Evolutionary conservation across 2,113 vertebrate genomes (phyloP).

Genomic region (Chaetops frenatus): DNA sequence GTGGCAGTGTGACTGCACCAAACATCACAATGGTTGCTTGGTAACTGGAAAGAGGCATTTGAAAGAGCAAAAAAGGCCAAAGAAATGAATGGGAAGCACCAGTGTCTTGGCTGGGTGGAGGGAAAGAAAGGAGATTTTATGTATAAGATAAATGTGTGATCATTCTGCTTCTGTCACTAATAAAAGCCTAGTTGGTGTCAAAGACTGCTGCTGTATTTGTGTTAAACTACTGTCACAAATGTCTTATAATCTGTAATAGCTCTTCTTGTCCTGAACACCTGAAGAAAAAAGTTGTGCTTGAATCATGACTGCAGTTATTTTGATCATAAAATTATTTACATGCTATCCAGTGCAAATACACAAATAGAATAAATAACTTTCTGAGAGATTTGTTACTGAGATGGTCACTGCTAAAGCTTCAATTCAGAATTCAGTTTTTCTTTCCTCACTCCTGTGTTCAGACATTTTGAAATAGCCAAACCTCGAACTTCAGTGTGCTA

Average conservation of each 20-base stretch:
- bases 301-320: not conserved
- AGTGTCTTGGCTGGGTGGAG: not conserved
- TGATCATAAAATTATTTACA: not conserved
- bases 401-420: no score
- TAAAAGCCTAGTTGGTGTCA: not conserved
- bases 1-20: not conserved
- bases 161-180: not conserved
- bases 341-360: not conserved
- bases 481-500: no score
- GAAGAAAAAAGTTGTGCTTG: not conserved
- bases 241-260: not conserved
- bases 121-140: not conserved
- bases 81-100: not conserved
- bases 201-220: not conserved
- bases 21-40: conserved; percentile 14
- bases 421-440: no score
- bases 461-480: no score
- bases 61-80: not conserved
- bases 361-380: not conserved
- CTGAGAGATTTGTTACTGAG: not conserved
- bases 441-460: no score
- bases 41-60: conserved; percentile 13
- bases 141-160: not conserved
- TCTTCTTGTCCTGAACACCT: not conserved
- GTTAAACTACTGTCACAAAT: not conserved